A percentile compares a stretch with the other conserved stretches of the same genome.
These are phyloP conservation scores for Schizopygopsis pylzovi DNA, from an alignment of 2,797 vertebrate species.

Conservation along the genomic window DNA sequence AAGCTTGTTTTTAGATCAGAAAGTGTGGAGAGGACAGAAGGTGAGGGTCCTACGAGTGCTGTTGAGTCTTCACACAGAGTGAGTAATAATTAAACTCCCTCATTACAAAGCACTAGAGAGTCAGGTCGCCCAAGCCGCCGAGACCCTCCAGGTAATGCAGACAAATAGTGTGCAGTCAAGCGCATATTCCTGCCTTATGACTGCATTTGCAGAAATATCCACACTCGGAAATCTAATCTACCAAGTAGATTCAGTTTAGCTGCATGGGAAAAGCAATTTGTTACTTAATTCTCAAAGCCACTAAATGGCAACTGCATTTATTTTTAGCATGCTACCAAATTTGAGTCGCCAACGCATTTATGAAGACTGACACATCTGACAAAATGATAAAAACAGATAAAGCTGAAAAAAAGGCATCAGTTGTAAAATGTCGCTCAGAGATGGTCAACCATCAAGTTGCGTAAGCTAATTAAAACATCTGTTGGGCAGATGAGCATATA, in stretches of 20 bases:
- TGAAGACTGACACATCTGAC: neutral
- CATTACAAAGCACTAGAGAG: slow-evolving; percentile 56
- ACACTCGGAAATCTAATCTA: slow-evolving; percentile 33
- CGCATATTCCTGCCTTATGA: slow-evolving; percentile 56
- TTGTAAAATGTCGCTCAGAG: neutral
- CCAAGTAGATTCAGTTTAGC: neutral
- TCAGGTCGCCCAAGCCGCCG: slow-evolving; percentile 21
- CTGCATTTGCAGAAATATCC: slow-evolving; percentile 31
- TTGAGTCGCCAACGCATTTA: neutral
- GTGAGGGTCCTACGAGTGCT: slow-evolving; percentile 47
- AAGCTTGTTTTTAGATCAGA: slow-evolving; percentile 50
- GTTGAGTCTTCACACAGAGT: slow-evolving; percentile 48
- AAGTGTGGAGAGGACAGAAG: slow-evolving; percentile 49
- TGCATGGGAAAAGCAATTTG: slow-evolving; percentile 13
- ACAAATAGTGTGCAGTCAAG: slow-evolving; percentile 62
- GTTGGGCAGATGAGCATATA: neutral
- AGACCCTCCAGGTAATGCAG: slow-evolving; percentile 55
- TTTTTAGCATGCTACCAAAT: slow-evolving; percentile 4
- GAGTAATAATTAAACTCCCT: slow-evolving; percentile 60
- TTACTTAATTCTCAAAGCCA: slow-evolving; percentile 16
- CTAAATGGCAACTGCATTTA: slow-evolving; percentile 5
- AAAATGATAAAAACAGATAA: neutral
- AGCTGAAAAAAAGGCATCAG: neutral
- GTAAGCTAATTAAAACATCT: neutral
- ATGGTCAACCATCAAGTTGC: neutral